phyloP scores from a whole-genome alignment of 2,797 vertebrate species.

The Arrhamphus sclerolepis region DNA sequence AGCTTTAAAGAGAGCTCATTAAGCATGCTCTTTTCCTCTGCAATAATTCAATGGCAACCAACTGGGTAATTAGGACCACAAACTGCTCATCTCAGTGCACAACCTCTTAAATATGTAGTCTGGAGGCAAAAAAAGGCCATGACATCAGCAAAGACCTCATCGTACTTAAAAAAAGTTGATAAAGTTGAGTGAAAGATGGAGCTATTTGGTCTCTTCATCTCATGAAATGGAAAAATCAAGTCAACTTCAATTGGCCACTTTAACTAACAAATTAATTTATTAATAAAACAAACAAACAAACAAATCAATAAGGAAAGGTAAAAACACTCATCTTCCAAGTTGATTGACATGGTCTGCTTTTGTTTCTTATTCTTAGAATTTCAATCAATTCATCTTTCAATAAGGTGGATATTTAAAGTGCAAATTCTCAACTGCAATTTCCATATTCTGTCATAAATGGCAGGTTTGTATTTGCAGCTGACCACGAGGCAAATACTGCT shows the following conservation, averaged over 20 bases:
- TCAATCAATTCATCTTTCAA: conserved; percentile 32
- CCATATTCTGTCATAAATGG: conserved; percentile 32
- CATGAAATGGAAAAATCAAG: conserved; percentile 3
- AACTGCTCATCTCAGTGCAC: neutral
- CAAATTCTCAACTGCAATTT: conserved; percentile 3
- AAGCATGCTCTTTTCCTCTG: neutral
- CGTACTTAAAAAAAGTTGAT: no score
- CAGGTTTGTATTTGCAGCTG: conserved; percentile 34
- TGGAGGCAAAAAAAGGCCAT: conserved; percentile 7
- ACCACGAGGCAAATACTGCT: conserved; percentile 37
- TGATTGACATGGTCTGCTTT: neutral
- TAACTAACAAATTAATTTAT: neutral
- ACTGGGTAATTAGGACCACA: neutral
- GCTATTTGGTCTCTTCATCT: conserved; percentile 8
- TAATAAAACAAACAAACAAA: neutral
- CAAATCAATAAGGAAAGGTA: conserved; percentile 5
- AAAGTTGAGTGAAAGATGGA: neutral
- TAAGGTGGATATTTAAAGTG: conserved; percentile 12
- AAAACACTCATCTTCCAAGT: neutral
- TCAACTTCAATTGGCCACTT: conserved; percentile 11
- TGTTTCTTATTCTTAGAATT: neutral
- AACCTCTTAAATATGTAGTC: neutral
- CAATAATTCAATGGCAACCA: conserved; percentile 1
- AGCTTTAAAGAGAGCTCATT: neutral
- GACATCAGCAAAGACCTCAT: neutral